Evolutionary conservation across 2,888 invertebrate species (phyloP).

Genomic region (Cantharis rufa): DNA sequence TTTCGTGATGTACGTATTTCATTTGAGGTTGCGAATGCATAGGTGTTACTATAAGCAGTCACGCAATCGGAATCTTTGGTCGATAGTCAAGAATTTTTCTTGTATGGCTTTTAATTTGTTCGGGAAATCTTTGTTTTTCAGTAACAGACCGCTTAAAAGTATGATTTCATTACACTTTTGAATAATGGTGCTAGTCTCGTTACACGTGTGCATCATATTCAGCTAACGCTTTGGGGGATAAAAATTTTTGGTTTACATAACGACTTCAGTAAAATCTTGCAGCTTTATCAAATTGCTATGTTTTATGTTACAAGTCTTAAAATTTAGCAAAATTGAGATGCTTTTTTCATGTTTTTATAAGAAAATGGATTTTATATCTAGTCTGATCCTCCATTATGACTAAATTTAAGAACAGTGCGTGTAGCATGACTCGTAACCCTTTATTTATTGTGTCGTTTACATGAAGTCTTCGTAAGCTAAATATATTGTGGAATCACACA

Average conservation of each 20-base stretch:
- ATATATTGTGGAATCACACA: neutral
- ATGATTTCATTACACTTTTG: neutral
- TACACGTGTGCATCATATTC: neutral
- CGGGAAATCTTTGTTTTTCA: neutral
- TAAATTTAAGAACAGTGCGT: slow-evolving; percentile 19
- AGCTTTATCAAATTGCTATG: slow-evolving; percentile 7
- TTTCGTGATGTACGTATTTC: neutral
- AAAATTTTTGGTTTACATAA: slow-evolving; percentile 13
- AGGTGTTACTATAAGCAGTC: neutral
- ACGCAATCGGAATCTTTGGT: neutral
- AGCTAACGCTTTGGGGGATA: slow-evolving; percentile 7
- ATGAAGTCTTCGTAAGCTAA: slow-evolving; percentile 10
- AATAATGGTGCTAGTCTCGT: neutral
- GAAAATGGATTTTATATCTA: neutral
- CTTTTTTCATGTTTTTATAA: slow-evolving; percentile 1
- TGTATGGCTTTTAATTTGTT: neutral
- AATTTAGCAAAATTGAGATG: slow-evolving; percentile 3
- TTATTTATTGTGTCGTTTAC: slow-evolving; percentile 22
- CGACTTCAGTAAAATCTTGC: neutral
- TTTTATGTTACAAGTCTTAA: slow-evolving; percentile 2
- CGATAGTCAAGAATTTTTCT: neutral
- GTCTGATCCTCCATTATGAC: slow-evolving; percentile 5
- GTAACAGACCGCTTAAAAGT: neutral
- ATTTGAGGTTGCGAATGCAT: neutral
- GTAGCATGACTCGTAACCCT: slow-evolving; percentile 10